These are phyloP conservation scores for Psilopogon haemacephalus DNA, from an alignment of 2,113 vertebrate genomes.

Conservation along the genomic window DNA sequence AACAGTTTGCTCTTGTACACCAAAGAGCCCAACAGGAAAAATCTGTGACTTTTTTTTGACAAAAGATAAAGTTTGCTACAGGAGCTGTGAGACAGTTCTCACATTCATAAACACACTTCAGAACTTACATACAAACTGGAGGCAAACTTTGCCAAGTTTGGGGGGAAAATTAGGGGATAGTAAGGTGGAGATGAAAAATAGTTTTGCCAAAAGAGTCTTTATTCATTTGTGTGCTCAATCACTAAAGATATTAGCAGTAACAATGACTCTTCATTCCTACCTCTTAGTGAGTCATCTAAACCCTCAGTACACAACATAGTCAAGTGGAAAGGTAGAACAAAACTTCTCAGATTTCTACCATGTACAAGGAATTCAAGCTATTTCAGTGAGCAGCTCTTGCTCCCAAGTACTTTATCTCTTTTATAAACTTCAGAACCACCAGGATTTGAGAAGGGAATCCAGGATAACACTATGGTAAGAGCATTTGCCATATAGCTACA, in stretches of 20 bases:
- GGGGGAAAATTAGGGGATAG: fast-evolving
- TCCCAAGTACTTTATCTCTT: constrained; percentile 11
- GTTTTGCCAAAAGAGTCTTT: neutral
- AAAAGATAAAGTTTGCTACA: neutral
- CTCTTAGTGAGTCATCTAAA: neutral
- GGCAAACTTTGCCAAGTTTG: neutral
- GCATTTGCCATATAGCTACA: neutral
- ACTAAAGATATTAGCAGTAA: neutral
- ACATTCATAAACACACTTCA: neutral
- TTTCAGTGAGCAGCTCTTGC: neutral
- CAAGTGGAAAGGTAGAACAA: neutral
- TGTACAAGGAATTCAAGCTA: neutral
- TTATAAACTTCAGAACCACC: neutral
- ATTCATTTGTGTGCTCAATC: neutral
- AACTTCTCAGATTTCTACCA: neutral
- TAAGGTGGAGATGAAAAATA: neutral
- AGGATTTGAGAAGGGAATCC: neutral
- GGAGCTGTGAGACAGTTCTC: neutral
- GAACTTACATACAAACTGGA: neutral
- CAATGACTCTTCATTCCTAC: neutral
- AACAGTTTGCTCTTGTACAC: neutral
- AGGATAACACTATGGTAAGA: neutral
- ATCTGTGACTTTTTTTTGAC: neutral
- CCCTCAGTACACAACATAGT: neutral
- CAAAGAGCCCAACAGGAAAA: neutral